These are phyloP conservation scores for Falco berigora DNA, from an alignment of 2,797 vertebrate species.

Conservation along the genomic window DNA sequence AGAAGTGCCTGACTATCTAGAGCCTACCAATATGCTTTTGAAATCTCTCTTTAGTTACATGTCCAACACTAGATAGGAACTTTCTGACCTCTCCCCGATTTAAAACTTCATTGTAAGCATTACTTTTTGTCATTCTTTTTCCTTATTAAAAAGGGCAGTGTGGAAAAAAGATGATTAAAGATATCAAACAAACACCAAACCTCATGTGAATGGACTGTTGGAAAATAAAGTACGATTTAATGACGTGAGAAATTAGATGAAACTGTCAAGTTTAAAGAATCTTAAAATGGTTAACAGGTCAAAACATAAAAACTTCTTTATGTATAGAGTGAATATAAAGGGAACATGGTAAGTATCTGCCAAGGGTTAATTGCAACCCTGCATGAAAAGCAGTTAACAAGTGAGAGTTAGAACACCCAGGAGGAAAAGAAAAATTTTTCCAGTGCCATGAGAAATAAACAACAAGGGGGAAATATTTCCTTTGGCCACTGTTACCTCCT, in stretches of 20 bases:
- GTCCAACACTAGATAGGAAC: not conserved
- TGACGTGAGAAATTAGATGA: conserved; percentile 73
- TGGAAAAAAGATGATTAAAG: conserved; percentile 61
- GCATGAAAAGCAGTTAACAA: conserved; percentile 92
- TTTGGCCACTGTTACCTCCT: conserved; percentile 78
- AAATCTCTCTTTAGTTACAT: not conserved
- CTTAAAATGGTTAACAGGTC: conserved; percentile 72
- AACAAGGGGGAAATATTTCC: conserved; percentile 79
- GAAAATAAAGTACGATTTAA: conserved; percentile 68
- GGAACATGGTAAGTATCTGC: conserved; percentile 71
- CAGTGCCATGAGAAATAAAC: conserved; percentile 87
- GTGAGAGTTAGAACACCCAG: conserved; percentile 87
- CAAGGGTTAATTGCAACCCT: conserved; percentile 87
- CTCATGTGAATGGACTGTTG: conserved; percentile 57
- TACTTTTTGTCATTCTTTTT: conserved; percentile 9
- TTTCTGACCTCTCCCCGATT: conserved; percentile 15
- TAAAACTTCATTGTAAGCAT: conserved; percentile 14
- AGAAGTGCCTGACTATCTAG: not conserved
- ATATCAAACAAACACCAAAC: conserved; percentile 66
- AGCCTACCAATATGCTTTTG: not conserved
- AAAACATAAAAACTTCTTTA: conserved; percentile 76
- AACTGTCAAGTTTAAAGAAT: conserved; percentile 74
- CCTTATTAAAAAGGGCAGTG: conserved; percentile 49
- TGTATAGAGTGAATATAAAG: conserved; percentile 67
- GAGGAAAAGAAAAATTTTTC: conserved; percentile 81